Evolutionary conservation across 2,113 vertebrate genomes (phyloP).

Genomic region (Coptodon bakossiorum): DNA sequence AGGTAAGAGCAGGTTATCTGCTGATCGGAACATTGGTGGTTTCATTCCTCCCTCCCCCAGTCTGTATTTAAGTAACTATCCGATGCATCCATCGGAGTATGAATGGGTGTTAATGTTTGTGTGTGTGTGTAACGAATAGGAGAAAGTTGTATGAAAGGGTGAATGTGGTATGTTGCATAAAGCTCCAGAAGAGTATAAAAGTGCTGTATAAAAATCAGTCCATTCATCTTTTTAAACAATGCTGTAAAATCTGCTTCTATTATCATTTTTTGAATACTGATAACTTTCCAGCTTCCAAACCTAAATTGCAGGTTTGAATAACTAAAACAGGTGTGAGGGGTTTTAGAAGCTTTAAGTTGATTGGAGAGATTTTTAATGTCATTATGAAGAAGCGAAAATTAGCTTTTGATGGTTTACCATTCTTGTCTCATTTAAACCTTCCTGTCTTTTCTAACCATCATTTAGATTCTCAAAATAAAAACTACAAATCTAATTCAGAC

Average conservation of each 20-base stretch:
- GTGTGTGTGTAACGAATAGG: neutral
- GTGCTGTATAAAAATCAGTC: no score
- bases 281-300: neutral
- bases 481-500: fast-evolving
- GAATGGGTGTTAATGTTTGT: neutral
- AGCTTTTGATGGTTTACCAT: neutral
- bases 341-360: neutral
- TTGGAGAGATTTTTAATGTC: neutral
- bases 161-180: no score
- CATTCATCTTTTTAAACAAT: no score
- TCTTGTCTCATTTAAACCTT: neutral
- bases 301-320: fast-evolving
- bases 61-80: neutral
- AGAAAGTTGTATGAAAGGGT: no score
- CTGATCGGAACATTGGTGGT: neutral
- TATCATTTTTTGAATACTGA: fast-evolving
- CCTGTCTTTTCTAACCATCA: neutral
- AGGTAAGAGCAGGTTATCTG: neutral
- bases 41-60: neutral
- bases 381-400: fast-evolving
- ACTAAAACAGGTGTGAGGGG: neutral
- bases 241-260: no score
- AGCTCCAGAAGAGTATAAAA: no score
- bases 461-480: neutral
- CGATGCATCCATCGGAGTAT: neutral